phyloP scores from a whole-genome alignment of 1,140 invertebrate genomes.

The Drosophila tropicalis region DNA sequence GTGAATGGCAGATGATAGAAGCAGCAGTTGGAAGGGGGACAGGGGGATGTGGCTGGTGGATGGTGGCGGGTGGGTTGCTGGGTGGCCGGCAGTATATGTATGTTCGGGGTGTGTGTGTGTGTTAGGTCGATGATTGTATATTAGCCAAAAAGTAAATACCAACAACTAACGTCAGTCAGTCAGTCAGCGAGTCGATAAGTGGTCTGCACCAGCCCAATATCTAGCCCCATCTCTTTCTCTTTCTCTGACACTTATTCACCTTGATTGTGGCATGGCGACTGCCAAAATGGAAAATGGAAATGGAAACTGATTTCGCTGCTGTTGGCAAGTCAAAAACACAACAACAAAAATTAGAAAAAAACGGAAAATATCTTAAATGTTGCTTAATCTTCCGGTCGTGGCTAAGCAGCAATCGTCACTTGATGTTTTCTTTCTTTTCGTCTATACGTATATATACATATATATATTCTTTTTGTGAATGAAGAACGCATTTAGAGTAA shows the following conservation, averaged over 20 bases:
- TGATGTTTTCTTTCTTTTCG: slow-evolving; percentile 15
- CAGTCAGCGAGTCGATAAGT: slow-evolving; percentile 28
- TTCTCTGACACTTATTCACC: slow-evolving; percentile 47
- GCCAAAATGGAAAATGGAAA: slow-evolving; percentile 57
- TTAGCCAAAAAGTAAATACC: slow-evolving; percentile 42
- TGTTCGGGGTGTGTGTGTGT: not conserved
- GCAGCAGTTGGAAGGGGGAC: not conserved
- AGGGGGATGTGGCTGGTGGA: not conserved
- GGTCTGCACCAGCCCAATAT: not conserved
- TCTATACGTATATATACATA: slow-evolving; percentile 8
- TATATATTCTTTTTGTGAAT: slow-evolving; percentile 52
- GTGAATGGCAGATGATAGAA: not conserved
- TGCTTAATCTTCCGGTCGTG: slow-evolving; percentile 71
- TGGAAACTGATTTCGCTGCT: slow-evolving; percentile 71
- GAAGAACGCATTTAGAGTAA: slow-evolving; percentile 58
- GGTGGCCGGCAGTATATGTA: not conserved
- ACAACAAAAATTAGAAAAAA: not conserved
- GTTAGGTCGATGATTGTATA: slow-evolving; percentile 35
- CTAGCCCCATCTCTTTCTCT: slow-evolving; percentile 4
- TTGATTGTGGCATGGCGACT: slow-evolving; percentile 42
- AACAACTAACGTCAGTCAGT: slow-evolving; percentile 45
- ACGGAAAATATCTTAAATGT: slow-evolving; percentile 52
- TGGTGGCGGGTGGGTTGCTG: not conserved
- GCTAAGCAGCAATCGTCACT: slow-evolving; percentile 44
- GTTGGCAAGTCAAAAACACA: slow-evolving; percentile 49